Conservation (phyloP, 2,113 vertebrate genomes). For the Tachuris rubrigastra region DNA sequence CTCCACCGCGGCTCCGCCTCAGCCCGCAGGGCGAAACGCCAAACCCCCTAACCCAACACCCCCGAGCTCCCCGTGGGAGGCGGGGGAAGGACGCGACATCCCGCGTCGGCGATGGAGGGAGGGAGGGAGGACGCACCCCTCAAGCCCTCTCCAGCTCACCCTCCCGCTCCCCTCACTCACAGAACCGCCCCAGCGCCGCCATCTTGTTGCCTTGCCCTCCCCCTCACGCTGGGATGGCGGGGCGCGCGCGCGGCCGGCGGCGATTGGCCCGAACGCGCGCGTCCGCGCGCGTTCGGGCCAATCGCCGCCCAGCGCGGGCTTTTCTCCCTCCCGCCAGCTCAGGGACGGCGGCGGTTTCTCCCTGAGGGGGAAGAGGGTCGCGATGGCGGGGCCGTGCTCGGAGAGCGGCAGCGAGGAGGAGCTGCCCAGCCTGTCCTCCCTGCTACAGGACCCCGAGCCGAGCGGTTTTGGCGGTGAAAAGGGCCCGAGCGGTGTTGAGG, state of each 20-base stretch:
- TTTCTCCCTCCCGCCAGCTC: background rate
- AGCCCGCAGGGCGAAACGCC: background rate
- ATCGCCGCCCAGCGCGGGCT: background rate
- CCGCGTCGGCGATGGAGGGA: no score
- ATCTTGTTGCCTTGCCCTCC: background rate
- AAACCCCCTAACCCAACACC: background rate
- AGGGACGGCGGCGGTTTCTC: fast-evolving
- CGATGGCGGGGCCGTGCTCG: fast-evolving
- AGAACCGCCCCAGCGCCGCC: background rate
- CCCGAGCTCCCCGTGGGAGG: no score
- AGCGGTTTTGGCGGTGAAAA: no score
- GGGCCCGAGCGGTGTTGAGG: no score
- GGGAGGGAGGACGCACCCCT: no score
- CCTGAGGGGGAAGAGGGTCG: fast-evolving
- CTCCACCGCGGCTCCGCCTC: background rate
- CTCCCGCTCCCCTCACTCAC: background rate
- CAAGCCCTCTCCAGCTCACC: background rate
- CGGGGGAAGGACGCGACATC: no score
- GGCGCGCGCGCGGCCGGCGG: no score
- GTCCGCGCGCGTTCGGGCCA: fast-evolving
- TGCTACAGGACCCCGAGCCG: background rate
- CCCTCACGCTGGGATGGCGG: background rate
- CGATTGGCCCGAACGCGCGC: background rate
- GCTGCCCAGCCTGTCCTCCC: constrained; percentile 72
- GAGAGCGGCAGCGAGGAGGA: constrained; percentile 73